Conservation (phyloP, 2,797 vertebrate species). For the Ispidina picta region DNA sequence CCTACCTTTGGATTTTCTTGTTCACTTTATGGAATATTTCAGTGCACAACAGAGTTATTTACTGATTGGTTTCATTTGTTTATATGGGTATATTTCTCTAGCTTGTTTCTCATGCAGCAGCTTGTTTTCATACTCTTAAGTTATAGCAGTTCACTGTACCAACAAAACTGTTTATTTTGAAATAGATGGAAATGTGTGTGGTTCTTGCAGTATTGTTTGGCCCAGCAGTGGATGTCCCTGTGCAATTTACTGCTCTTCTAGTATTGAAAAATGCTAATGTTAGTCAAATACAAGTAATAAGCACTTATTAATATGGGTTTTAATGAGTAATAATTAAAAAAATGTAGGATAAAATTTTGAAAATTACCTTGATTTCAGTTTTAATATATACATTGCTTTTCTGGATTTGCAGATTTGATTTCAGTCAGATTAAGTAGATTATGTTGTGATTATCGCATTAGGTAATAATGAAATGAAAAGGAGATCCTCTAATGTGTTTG, state of each 20-base stretch:
- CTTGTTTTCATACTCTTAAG: background rate
- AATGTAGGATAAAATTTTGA: accelerated
- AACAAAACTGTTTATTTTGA: background rate
- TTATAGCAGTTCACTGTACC: background rate
- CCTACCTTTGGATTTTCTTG: background rate
- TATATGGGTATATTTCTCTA: background rate
- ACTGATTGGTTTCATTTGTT: background rate
- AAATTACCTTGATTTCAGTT: background rate
- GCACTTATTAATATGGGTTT: background rate
- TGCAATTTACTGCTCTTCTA: background rate
- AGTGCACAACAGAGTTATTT: background rate
- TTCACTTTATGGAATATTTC: background rate
- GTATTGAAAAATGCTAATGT: background rate
- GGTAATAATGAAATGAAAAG: background rate
- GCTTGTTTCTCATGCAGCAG: background rate
- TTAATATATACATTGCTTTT: background rate
- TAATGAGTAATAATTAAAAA: background rate
- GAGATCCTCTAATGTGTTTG: background rate
- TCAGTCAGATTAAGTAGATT: background rate
- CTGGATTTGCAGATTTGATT: background rate
- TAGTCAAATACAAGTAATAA: background rate
- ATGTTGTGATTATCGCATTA: background rate
- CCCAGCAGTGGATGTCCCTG: background rate
- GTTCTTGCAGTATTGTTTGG: background rate
- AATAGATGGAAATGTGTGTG: background rate